Evolutionary conservation across 1,140 invertebrate genomes (phyloP).

Genomic region (Teleogryllus occipitalis): DNA sequence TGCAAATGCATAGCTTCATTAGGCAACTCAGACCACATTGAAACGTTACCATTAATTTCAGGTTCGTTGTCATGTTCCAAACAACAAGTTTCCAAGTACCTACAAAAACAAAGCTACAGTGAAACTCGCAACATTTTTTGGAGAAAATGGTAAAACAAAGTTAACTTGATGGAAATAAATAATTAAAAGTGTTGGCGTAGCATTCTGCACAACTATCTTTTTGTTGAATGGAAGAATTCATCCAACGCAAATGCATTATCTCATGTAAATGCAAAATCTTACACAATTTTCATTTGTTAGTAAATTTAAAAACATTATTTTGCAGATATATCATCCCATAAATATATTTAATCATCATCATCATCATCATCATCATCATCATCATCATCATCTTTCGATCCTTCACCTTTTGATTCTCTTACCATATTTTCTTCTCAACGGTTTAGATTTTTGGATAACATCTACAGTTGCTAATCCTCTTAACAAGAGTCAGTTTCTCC

Average conservation of each 20-base stretch:
- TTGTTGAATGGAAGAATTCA: no score
- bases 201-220: no score
- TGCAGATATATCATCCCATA: background rate
- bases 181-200: no score
- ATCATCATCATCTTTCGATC: background rate
- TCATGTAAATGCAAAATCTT: background rate
- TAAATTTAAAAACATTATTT: background rate
- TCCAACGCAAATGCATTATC: no score
- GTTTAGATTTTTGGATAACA: background rate
- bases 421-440: background rate
- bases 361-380: background rate
- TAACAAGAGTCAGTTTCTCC: background rate
- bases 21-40: background rate
- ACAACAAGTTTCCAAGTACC: background rate
- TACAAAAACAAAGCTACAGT: background rate
- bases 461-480: background rate
- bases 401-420: background rate
- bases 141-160: no score
- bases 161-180: no score
- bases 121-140: no score
- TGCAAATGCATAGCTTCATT: constrained; percentile 13
- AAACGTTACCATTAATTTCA: background rate
- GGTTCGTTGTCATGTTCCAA: background rate
- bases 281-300: background rate
- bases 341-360: background rate